Evolutionary conservation across 2,113 vertebrate species (phyloP).

Genomic region (Myxocyprinus asiaticus): DNA sequence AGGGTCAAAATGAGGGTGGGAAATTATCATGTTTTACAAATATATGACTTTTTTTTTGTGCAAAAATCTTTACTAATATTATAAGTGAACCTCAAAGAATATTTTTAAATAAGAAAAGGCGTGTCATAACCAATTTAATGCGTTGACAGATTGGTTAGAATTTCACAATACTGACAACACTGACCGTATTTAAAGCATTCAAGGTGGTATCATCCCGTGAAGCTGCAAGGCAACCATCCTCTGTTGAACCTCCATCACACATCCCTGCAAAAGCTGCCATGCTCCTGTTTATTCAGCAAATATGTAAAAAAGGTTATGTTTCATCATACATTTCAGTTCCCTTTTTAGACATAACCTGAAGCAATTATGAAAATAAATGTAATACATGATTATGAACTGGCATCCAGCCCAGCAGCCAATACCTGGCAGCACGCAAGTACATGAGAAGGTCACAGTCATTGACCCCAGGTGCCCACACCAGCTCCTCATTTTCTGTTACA

Average conservation of each 20-base stretch:
- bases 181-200: slow-evolving; percentile 95
- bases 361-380: neutral
- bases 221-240: slow-evolving; percentile 95
- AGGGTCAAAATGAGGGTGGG: too few species aligned
- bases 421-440: slow-evolving; percentile 97
- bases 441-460: slow-evolving; percentile 98
- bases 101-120: too few species aligned
- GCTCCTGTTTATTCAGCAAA: slow-evolving; percentile 79
- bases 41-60: too few species aligned
- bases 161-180: slow-evolving; percentile 33
- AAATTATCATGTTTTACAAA: too few species aligned
- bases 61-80: too few species aligned
- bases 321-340: neutral
- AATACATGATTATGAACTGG: neutral
- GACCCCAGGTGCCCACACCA: slow-evolving; percentile 96
- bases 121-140: too few species aligned
- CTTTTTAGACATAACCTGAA: neutral
- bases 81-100: too few species aligned
- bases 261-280: slow-evolving; percentile 99
- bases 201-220: slow-evolving; percentile 97
- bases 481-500: slow-evolving; percentile 89
- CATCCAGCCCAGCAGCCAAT: slow-evolving; percentile 48
- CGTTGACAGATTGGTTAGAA: too few species aligned
- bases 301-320: neutral
- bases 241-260: slow-evolving; percentile 97